A percentile compares a stretch with the other conserved stretches of the same genome.
phyloP scores from a whole-genome alignment of 2,797 vertebrate species.

The Carapus acus region DNA sequence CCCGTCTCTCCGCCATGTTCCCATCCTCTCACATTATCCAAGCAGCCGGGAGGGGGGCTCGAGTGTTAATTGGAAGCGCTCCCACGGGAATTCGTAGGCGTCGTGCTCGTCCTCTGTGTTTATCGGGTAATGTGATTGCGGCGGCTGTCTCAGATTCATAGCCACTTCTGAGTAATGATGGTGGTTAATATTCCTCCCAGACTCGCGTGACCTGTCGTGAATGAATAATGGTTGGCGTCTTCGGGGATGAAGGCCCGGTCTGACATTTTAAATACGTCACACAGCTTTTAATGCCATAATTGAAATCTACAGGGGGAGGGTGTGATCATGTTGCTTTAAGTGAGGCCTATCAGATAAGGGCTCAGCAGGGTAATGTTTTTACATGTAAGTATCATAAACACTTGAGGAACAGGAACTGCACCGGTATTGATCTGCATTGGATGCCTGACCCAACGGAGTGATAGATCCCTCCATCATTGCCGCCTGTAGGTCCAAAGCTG shows the following conservation, averaged over 20 bases:
- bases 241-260: no score
- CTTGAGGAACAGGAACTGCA: no score
- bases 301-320: neutral
- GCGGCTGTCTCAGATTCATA: slow-evolving; percentile 45
- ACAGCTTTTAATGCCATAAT: slow-evolving; percentile 10
- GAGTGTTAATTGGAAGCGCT: slow-evolving; percentile 65
- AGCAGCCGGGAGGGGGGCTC: slow-evolving; percentile 39
- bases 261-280: no score
- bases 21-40: slow-evolving; percentile 28
- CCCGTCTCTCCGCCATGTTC: slow-evolving; percentile 11
- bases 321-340: slow-evolving; percentile 6
- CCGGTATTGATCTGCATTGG: no score
- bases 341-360: neutral
- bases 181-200: slow-evolving; percentile 54
- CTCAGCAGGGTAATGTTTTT: neutral
- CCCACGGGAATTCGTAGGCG: slow-evolving; percentile 52
- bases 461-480: neutral
- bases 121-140: slow-evolving; percentile 58
- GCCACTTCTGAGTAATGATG: slow-evolving; percentile 50
- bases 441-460: no score
- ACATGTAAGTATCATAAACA: neutral
- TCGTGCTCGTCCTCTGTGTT: slow-evolving; percentile 57
- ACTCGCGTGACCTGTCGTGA: slow-evolving; percentile 41
- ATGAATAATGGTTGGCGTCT: slow-evolving; percentile 37
- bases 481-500: neutral